Base-by-base conservation (phyloP, 92 coral and sea anemone genomes). In the Nematostella vectensis region DNA sequence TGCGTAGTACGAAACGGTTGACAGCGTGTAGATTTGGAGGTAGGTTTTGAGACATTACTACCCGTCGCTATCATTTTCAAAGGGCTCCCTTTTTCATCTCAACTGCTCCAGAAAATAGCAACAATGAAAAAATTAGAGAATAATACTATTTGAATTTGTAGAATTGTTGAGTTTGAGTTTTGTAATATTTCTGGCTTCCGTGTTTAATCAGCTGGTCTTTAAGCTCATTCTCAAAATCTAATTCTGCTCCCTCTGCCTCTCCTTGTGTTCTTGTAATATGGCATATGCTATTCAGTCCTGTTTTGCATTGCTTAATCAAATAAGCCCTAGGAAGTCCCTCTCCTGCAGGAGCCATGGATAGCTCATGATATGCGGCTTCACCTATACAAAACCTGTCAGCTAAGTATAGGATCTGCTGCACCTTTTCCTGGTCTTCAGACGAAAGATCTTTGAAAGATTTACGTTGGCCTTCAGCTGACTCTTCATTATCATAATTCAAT, bases 371-470 rank as follows among this genome's bases (percentile, higher is more conserved):
- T 1, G 78, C 83, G 6, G 73, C 64, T 23, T 81, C 83, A 11
- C 75, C 78, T 19, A 80, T 62, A 30, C 88, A 68, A 54, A 81
- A 81, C 57, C 75, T 69, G 55, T 69, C 83, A 2, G 63, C 50
- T 16, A 75, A 25, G 54, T 48, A 81, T 0, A 69, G 55, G 18
- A 81, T 48, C 9, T 47, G 44, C 38, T 81, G 57, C 21, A 75
- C 52, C 53, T 75, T 69, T 26, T 63, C 38, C 63, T 81, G 55
- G 17, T 81, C 75, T 11, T 56, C 60, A 31, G 69, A 62, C 9
- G 75, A 24, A 31, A 75, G 42, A 30, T 75, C 78, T 22, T 69
- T 54, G 33, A 47, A 69, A 21, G 74, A 27, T 31, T 69, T 81
- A 27, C 19, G n/a, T n/a, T n/a, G n/a, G n/a, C n/a, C n/a, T n/a